Conservation (phyloP, 2,888 invertebrate species). For the Cataglyphis livida region DNA sequence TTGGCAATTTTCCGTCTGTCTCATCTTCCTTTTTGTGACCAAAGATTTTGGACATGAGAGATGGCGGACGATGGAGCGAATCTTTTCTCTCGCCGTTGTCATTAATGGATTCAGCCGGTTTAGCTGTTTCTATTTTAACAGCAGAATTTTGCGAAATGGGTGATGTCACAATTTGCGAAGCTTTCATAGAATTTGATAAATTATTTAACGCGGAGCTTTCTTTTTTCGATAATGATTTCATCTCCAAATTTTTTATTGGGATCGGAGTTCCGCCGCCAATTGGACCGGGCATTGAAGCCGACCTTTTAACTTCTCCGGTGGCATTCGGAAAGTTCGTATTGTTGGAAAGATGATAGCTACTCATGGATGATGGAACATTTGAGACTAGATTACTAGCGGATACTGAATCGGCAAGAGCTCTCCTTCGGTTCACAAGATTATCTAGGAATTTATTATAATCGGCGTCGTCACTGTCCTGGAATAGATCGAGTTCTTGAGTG, state of each 20-base stretch:
- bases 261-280: slow-evolving; percentile 85
- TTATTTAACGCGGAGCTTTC: slow-evolving; percentile 71
- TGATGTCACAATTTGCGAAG: slow-evolving; percentile 38
- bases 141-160: slow-evolving; percentile 59
- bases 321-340: slow-evolving; percentile 20
- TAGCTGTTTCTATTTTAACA: slow-evolving; percentile 68
- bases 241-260: slow-evolving; percentile 81
- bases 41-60: slow-evolving; percentile 82
- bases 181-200: slow-evolving; percentile 57
- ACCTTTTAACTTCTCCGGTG: slow-evolving; percentile 74
- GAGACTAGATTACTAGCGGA: slow-evolving; percentile 86
- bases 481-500: slow-evolving; percentile 91
- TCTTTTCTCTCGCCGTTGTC: slow-evolving; percentile 75
- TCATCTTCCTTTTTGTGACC: slow-evolving; percentile 82
- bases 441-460: slow-evolving; percentile 92
- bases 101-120: slow-evolving; percentile 64
- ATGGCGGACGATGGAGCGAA: slow-evolving; percentile 72
- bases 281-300: slow-evolving; percentile 81
- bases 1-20: slow-evolving; percentile 74
- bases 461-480: slow-evolving; percentile 92
- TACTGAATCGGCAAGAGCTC: slow-evolving; percentile 90
- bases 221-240: slow-evolving; percentile 76
- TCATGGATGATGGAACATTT: slow-evolving; percentile 80
- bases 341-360: slow-evolving; percentile 75
- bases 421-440: slow-evolving; percentile 90